phyloP scores from a whole-genome alignment of 1,140 invertebrate genomes.

The Lineus longissimus region DNA sequence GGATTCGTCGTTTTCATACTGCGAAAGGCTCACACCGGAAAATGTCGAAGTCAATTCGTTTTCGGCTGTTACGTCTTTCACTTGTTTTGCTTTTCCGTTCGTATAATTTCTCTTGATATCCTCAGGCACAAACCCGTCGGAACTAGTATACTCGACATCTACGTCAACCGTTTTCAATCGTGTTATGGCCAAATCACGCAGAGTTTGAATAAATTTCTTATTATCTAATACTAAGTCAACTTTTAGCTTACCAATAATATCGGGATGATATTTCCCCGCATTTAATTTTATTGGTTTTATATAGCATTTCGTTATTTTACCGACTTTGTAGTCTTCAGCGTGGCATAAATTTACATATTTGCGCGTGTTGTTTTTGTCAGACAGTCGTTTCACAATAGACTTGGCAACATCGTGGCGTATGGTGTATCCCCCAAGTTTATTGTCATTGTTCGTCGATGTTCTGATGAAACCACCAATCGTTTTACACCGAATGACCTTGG shows the following conservation, averaged over 20 bases:
- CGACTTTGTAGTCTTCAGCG: background rate
- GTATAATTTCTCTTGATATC: background rate
- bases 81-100: background rate
- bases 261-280: slow-evolving; percentile 1
- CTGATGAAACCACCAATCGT: background rate
- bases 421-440: background rate
- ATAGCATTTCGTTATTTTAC: slow-evolving; percentile 3
- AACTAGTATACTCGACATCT: slow-evolving; percentile 1
- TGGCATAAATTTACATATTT: slow-evolving; percentile 3
- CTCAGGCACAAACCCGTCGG: background rate
- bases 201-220: slow-evolving; percentile 7
- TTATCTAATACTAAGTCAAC: background rate
- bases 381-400: background rate
- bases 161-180: background rate
- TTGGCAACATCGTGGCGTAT: slow-evolving; percentile 2
- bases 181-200: slow-evolving; percentile 4
- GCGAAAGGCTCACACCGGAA: slow-evolving; percentile 2
- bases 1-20: background rate
- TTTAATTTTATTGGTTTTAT: slow-evolving; percentile 6
- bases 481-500: background rate
- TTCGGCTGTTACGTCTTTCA: slow-evolving; percentile 6
- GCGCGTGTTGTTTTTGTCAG: background rate
- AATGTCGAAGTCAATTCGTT: slow-evolving; percentile 7
- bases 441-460: background rate
- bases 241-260: slow-evolving; percentile 5